A percentile compares a stretch with the other conserved stretches of the same genome.
Conservation (phyloP, 1,140 invertebrate genomes). For the Aphelinus atriplicis region DNA sequence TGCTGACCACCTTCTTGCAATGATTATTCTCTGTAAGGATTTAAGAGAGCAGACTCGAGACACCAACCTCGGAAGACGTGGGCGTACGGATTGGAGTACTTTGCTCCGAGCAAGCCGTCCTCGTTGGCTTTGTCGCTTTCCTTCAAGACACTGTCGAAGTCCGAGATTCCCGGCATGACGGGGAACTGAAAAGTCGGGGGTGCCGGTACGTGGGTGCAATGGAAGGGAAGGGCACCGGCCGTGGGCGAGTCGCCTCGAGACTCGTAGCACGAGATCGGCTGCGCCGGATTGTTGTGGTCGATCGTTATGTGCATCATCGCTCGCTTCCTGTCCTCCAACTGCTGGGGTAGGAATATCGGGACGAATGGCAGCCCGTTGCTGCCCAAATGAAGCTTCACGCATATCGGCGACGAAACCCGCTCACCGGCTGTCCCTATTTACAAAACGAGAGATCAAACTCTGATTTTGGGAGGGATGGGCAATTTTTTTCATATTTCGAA, state of each 20-base stretch:
- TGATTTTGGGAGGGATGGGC: too few relatives aligned
- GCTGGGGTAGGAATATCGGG: conserved; percentile 7
- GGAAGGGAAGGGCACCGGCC: conserved; percentile 32
- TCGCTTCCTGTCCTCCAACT: background rate
- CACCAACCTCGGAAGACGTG: conserved; percentile 5
- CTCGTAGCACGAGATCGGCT: background rate
- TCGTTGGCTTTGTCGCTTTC: too few relatives aligned
- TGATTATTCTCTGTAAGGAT: too few relatives aligned
- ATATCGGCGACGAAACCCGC: background rate
- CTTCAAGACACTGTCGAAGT: conserved; percentile 14
- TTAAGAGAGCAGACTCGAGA: too few relatives aligned
- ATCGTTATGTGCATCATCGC: conserved; percentile 2
- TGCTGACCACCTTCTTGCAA: too few relatives aligned
- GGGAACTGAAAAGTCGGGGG: conserved; percentile 46
- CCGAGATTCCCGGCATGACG: conserved; percentile 33
- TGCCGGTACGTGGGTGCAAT: conserved; percentile 50
- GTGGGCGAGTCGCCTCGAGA: background rate
- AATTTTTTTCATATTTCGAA: too few relatives aligned
- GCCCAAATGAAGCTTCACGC: background rate
- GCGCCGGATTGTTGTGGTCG: background rate
- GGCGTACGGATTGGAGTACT: background rate
- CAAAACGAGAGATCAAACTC: too few relatives aligned
- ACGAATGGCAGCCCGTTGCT: too few relatives aligned
- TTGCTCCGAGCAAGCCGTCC: background rate
- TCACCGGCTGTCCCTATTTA: background rate